A percentile compares a stretch with the other conserved stretches of the same genome.
phyloP scores from a whole-genome alignment of 1,140 invertebrate species.

The Aphelinus atriplicis region DNA sequence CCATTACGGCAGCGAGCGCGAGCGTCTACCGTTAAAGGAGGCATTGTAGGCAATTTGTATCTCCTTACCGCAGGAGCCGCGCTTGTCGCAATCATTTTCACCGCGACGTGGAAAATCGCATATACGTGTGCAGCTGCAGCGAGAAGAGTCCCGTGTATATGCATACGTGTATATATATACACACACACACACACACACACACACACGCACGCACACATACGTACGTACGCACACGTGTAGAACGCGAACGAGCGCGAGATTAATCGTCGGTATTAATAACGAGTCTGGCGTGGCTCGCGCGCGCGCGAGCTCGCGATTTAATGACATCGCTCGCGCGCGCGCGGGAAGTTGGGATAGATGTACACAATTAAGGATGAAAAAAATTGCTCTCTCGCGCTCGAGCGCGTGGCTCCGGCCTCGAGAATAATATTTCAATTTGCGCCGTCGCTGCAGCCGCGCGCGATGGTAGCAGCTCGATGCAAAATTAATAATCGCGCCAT shows the following conservation, averaged over 20 bases:
- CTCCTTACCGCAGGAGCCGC: conserved; percentile 11
- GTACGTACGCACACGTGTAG: no score
- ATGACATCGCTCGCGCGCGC: background rate
- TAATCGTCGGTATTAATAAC: conserved; percentile 30
- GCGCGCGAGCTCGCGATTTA: background rate
- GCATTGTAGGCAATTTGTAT: conserved; percentile 24
- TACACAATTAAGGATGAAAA: background rate
- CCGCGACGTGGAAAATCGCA: conserved; percentile 1
- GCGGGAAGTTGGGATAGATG: background rate
- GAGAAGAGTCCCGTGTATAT: no score
- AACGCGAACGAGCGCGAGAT: background rate
- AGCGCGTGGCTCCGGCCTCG: conserved; percentile 1
- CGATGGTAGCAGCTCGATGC: no score
- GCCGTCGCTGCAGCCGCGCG: no score
- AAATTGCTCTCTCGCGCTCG: background rate
- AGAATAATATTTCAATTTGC: conserved; percentile 20
- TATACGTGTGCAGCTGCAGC: no score
- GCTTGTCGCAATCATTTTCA: conserved; percentile 30
- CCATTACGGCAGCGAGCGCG: no score
- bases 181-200: no score
- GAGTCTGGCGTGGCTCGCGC: background rate
- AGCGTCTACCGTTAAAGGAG: conserved; percentile 1
- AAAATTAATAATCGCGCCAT: no score
- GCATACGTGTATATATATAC: no score
- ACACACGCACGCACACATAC: background rate